A percentile compares a stretch with the other conserved stretches of the same genome.
Evolutionary conservation across 2,888 invertebrate genomes (phyloP).

Genomic region (Luperina testacea): DNA sequence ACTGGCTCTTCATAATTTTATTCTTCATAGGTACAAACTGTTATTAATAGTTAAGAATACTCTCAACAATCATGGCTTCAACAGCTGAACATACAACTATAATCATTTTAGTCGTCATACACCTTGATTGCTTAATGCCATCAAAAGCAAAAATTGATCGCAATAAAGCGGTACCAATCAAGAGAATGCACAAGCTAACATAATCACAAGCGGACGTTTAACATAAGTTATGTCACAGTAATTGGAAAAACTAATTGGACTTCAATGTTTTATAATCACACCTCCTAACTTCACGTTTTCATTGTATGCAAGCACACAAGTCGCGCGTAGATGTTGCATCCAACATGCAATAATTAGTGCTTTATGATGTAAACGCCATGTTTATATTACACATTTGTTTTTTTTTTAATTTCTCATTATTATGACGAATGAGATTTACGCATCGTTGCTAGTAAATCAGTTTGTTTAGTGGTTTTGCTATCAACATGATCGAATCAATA

Average conservation of each 20-base stretch:
- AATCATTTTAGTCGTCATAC: constrained; percentile 22
- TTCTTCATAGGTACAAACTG: neutral
- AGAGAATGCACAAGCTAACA: constrained; percentile 70
- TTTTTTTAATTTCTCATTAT: constrained; percentile 38
- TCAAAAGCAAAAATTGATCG: constrained; percentile 51
- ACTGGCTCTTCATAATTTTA: neutral
- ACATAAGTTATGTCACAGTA: constrained; percentile 63
- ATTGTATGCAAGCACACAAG: constrained; percentile 76
- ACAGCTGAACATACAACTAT: constrained; percentile 11
- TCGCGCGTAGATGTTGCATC: constrained; percentile 68
- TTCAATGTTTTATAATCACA: constrained; percentile 67
- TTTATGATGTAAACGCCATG: constrained; percentile 50
- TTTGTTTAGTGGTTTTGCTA: constrained; percentile 43
- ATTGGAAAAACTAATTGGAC: constrained; percentile 73
- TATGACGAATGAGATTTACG: constrained; percentile 43
- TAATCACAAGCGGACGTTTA: constrained; percentile 53
- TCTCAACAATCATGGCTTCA: neutral
- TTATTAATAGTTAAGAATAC: neutral
- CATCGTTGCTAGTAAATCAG: constrained; percentile 42
- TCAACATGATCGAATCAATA: constrained; percentile 17
- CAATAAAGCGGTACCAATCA: constrained; percentile 56
- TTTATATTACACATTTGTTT: constrained; percentile 34
- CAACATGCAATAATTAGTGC: constrained; percentile 62
- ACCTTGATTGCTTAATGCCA: constrained; percentile 48
- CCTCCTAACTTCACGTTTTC: constrained; percentile 75